Conservation (phyloP, 2,888 invertebrate species). For the Seira sanloemensis region DNA sequence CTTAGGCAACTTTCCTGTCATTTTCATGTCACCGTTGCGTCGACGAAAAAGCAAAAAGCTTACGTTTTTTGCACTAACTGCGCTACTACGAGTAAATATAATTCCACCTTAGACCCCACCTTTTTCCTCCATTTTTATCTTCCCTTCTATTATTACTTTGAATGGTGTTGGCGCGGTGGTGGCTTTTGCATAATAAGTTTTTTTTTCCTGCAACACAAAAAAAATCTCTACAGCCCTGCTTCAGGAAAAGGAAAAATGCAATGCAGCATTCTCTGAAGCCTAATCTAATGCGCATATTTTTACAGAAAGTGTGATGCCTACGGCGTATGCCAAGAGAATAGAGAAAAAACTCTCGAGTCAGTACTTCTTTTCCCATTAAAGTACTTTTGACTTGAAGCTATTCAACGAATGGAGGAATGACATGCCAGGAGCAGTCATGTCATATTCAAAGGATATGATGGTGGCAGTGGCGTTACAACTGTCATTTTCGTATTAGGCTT, state of each 20-base stretch:
- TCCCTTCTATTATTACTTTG: too few relatives aligned
- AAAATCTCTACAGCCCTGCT: not conserved
- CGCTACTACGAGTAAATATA: not conserved
- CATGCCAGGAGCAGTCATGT: conserved; percentile 20
- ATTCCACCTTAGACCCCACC: not conserved
- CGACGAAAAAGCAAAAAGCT: conserved; percentile 26
- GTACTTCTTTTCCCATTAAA: too few relatives aligned
- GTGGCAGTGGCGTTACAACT: not conserved
- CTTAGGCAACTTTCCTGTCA: too few relatives aligned
- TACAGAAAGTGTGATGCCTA: too few relatives aligned
- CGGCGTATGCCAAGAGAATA: too few relatives aligned
- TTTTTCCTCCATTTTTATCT: conserved; percentile 5
- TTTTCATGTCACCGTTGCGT: too few relatives aligned
- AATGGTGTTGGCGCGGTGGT: too few relatives aligned
- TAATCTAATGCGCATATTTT: too few relatives aligned
- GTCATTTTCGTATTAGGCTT: conserved; percentile 10
- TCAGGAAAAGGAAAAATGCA: conserved; percentile 36
- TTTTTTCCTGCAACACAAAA: conserved; percentile 26
- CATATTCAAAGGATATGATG: too few relatives aligned
- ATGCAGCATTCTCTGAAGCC: conserved; percentile 56
- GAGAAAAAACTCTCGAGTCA: too few relatives aligned
- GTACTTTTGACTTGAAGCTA: conserved; percentile 14
- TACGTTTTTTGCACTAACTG: conserved; percentile 14
- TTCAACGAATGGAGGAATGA: conserved; percentile 17
- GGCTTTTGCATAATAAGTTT: not conserved